phyloP scores from a whole-genome alignment of 2,113 vertebrate species.

The Takifugu flavidus region DNA sequence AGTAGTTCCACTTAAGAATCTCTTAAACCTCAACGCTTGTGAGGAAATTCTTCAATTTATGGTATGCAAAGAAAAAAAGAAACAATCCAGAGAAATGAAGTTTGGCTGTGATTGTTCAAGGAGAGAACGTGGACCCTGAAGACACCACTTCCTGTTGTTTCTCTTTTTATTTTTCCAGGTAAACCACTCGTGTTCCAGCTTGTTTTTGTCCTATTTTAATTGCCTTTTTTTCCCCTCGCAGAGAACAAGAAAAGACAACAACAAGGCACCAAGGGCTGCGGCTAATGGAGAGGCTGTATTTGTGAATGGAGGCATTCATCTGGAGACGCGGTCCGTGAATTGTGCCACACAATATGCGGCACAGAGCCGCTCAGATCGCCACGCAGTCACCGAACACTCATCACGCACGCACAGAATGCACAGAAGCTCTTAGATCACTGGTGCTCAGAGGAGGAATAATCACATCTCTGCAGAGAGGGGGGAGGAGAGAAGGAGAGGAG shows the following conservation, averaged over 20 bases:
- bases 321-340: constrained; percentile 70
- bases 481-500: constrained; percentile 36
- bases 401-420: constrained; percentile 18
- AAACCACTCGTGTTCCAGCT: constrained; percentile 51
- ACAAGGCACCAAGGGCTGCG: constrained; percentile 56
- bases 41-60: too few species aligned
- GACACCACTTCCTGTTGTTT: constrained; percentile 16
- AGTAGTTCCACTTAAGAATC: too few species aligned
- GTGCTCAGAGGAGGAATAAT: constrained; percentile 65
- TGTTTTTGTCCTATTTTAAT: constrained; percentile 76
- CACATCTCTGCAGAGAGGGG: constrained; percentile 56
- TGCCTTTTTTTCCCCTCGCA: constrained; percentile 47
- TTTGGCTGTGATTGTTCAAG: too few species aligned
- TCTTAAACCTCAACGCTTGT: too few species aligned
- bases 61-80: too few species aligned
- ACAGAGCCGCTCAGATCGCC: constrained; percentile 70
- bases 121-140: constrained; percentile 15
- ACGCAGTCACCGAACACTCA: constrained; percentile 51
- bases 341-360: constrained; percentile 64
- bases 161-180: constrained; percentile 48
- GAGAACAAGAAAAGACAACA: constrained; percentile 66
- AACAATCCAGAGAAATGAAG: too few species aligned
- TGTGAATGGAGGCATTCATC: constrained; percentile 76
- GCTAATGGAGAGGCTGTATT: constrained; percentile 74
- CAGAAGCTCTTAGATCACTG: constrained; percentile 51